Conservation (phyloP, 2,113 vertebrate genomes). For the Alligator sinensis region DNA sequence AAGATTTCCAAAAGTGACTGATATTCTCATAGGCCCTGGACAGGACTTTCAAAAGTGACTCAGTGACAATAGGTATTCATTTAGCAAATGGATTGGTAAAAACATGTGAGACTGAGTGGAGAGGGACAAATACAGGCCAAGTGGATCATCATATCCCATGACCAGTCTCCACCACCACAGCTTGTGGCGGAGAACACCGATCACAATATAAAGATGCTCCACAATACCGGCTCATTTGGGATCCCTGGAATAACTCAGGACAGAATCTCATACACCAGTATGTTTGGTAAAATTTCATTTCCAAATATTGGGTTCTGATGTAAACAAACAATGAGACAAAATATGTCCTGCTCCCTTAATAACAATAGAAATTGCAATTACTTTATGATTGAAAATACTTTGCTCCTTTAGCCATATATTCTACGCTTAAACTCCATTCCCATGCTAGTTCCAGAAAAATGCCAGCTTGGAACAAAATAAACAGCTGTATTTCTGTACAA, state of each 20-base stretch:
- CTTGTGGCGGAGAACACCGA: not conserved
- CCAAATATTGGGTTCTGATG: conserved; percentile 46
- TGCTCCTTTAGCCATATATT: not conserved
- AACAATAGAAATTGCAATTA: conserved; percentile 43
- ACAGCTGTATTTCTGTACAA: not conserved
- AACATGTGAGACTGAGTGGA: not conserved
- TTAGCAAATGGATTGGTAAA: not conserved
- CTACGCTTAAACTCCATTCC: not conserved
- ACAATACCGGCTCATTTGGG: not conserved
- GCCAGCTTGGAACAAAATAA: conserved; percentile 15
- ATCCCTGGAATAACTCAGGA: not conserved
- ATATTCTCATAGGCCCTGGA: not conserved
- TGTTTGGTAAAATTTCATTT: not conserved
- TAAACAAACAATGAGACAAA: conserved; percentile 59
- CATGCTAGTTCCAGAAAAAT: conserved; percentile 17
- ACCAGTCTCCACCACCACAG: not conserved
- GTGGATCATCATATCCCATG: not conserved
- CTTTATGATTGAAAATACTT: conserved; percentile 9
- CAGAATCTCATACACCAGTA: not conserved
- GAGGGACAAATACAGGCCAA: not conserved
- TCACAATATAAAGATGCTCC: not conserved
- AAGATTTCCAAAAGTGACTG: not conserved
- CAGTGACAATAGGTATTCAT: not conserved
- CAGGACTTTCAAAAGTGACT: not conserved
- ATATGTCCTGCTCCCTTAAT: conserved; percentile 54